phyloP scores from a whole-genome alignment of 2,888 invertebrate species.

The Ectemnius lituratus region DNA sequence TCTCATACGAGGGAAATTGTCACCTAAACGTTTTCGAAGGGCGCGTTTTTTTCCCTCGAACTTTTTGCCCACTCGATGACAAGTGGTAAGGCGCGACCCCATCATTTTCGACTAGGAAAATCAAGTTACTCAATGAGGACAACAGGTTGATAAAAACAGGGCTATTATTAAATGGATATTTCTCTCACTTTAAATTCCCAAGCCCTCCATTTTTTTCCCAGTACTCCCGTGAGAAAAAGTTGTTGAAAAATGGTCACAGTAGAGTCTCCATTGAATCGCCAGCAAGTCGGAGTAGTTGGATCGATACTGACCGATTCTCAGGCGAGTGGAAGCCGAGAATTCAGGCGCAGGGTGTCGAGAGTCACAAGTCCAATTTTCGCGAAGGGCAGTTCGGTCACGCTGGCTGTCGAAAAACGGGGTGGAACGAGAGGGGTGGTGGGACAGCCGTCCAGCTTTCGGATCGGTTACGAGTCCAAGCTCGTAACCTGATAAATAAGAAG shows the following conservation, averaged over 20 bases:
- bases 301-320: neutral
- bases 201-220: neutral
- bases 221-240: no score
- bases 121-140: neutral
- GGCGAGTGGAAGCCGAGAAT: neutral
- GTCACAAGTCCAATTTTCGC: constrained; percentile 14
- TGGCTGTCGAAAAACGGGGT: neutral
- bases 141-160: constrained; percentile 1
- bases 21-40: neutral
- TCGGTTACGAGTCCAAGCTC: constrained; percentile 54
- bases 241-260: no score
- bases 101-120: neutral
- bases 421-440: neutral
- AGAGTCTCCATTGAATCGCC: no score
- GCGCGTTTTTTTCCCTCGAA: neutral
- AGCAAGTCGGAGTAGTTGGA: no score
- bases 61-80: neutral
- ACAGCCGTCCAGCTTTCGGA: constrained; percentile 31
- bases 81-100: neutral
- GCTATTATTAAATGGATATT: neutral
- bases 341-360: constrained; percentile 1
- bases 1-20: constrained; percentile 21
- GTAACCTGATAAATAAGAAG: constrained; percentile 75
- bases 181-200: constrained; percentile 18
- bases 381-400: constrained; percentile 14